Evolutionary conservation across 2,888 invertebrate genomes (phyloP), one percentile per base, ranked within the genome.

Genomic region (Tetragonisca angustula): DNA sequence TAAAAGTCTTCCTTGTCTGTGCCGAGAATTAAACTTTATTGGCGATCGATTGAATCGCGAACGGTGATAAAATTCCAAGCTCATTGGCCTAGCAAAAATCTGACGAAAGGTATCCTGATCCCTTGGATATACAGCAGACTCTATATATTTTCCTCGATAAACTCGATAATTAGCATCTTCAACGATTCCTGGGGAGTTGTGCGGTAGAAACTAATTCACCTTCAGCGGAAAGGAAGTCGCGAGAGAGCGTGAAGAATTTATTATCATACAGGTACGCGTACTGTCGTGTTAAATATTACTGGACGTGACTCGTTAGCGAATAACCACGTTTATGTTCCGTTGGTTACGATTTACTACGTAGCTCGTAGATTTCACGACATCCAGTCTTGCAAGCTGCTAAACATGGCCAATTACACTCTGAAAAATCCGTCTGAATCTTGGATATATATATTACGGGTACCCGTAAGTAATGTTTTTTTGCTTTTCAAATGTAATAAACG

Each of bases 1-100:
- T 65, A 65, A 65, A 74, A 49, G 74, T 21, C 13, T 36, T 9
- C 36, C 36, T 36, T 36, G 13, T 24, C 64, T 36, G 50, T 21
- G 15, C 64, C 11, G 74, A 54, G 56, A 74, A 74, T 43, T 74
- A 74, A 43, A 24, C 43, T 54, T 67, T 43, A 74, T 49, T n/a
- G 72, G 27, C 52, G 64, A 74, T 52, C 52, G 36, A 74, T 74
- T 54, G 36, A 64, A 24, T 19, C 50, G 62, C 62, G 62, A 73
- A 62, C 27, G 21, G 17, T 32, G 27, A 3, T 49, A 64, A 50
- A 73, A 73, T 64, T 73, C 32, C 61, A n/a, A 36, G 61, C 17
- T 50, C 21, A 5, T 4, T n/a, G 15, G 27, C 27, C 27, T 27
- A 27, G 27, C 2, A 27, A 21, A 36, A 56, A 32, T 21, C 36